Evolutionary conservation across 2,113 vertebrate species (phyloP).

Genomic region (Pandion haliaetus): DNA sequence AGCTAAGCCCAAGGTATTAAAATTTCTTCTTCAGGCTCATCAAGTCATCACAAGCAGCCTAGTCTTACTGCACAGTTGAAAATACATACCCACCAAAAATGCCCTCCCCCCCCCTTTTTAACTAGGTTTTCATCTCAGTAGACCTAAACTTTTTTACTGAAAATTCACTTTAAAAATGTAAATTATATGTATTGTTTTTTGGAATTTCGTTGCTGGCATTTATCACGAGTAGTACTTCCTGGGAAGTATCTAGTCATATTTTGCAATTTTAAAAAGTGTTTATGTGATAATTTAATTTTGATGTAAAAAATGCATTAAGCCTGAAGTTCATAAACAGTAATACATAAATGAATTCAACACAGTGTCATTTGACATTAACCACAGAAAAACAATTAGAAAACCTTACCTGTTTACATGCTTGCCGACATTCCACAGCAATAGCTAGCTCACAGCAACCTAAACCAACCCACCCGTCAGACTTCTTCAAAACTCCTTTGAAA

Average conservation of each 20-base stretch:
- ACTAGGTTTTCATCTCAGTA: neutral
- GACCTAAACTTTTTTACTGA: neutral
- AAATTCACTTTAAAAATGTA: neutral
- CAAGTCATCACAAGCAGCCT: neutral
- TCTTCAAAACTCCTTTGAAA: constrained; percentile 87
- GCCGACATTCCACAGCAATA: constrained; percentile 90
- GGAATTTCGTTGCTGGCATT: neutral
- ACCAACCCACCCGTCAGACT: constrained; percentile 96
- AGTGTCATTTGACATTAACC: neutral
- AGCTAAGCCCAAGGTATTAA: neutral
- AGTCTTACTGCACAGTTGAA: neutral
- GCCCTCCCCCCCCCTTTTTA: neutral
- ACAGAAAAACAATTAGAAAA: neutral
- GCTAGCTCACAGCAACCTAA: constrained; percentile 97
- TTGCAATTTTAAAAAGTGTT: neutral
- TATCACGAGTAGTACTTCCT: neutral
- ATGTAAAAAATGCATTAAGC: neutral
- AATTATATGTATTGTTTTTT: neutral
- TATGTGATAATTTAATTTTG: neutral
- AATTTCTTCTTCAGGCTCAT: neutral
- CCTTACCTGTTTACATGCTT: constrained; percentile 91
- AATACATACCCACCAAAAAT: neutral
- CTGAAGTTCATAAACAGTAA: neutral
- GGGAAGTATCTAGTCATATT: neutral
- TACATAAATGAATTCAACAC: neutral